Base-by-base conservation (phyloP, 1,140 invertebrate genomes). In the Heterodera carotae region DNA sequence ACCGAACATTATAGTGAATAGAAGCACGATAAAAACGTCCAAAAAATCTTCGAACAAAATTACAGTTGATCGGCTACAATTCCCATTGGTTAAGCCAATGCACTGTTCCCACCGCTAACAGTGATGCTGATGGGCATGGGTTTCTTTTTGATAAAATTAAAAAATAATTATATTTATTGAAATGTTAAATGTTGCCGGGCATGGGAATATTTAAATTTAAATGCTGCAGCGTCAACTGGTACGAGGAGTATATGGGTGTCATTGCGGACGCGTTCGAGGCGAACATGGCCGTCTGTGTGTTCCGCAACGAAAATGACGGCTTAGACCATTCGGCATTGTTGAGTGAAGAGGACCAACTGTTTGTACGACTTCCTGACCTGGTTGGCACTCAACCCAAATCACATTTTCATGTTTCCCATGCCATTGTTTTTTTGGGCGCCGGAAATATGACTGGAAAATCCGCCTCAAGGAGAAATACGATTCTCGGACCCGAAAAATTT, bases 1-100 rank as follows among this genome's bases (percentile, higher is more conserved):
- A 81, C 94, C 94, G 0, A 96, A 96, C 85, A 93, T 96, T 77
- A 87, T 96, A 2, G 88, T 96, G 78, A 92, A 96, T 91, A n/a
- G n/a, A 90, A 90, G 27, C 91, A 87, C 78, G 90, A 89, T 77
- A 74, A 74, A 25, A 84, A 59, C 33, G 31, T n/a, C 0, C 6
- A 31, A 29, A 31, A 29, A 27, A 66, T 18, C 5, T 12, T 66
- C 48, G 22, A 56, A 0, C 39, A 53, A 56, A 56, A 64, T 31
- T 74, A 66, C 64, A 74, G 56, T 31, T 74, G n/a, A 34, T 74
- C 27, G 72, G 72, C 27, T 74, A 31, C 39, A 74, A 74, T 25
- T 74, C 72, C 27, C 72, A 74, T 70, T 90, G 90, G 90, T 27
- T 80, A 7, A 66, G 68, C 43, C 75, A 82, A 39, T 78, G 83